Evolutionary conservation across 2,888 invertebrate species (phyloP), one percentile per base, ranked within the genome.

Genomic region (Hyalella azteca): DNA sequence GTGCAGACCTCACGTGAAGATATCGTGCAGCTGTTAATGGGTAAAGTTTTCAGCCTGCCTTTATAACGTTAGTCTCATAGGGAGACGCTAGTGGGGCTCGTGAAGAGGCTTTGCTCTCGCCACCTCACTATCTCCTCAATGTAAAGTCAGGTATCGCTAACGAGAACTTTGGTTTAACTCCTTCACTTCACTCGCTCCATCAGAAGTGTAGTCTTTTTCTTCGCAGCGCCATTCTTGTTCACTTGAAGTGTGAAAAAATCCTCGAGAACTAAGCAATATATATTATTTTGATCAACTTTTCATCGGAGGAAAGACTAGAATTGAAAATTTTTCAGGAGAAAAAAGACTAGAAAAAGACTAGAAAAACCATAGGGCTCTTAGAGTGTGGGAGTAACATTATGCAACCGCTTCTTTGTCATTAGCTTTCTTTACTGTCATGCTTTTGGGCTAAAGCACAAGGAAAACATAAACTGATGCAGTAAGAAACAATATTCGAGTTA

Each of bases 231-330:
- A 54, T n/a, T 54, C 54, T 54, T 26, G 54, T 54, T 54, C 54
- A 54, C 29, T 54, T 54, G 54, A 29, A 29, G 29, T 26, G 54
- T 54, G 54, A 54, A 29, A 54, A 26, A 54, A 54, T 54, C 22
- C 54, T 54, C 54, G 54, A 29, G 11, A 54, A 22, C 54, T 54
- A 54, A 26, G 26, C 54, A 22, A 54, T 22, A 54, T 54, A 22
- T n/a, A n/a, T n/a, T n/a, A n/a, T 54, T 54, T 54, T 54, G 29
- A 54, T 54, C 54, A 54, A 54, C 29, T 54, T 54, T 29, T 54
- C 54, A n/a, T n/a, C 7, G 2, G 4, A 54, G 54, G 29, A 54
- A 54, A 54, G 54, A n/a, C 2, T 7, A 15, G 50, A 19, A 54
- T 26, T 7, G 54, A 19, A 54, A n/a, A n/a, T n/a, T n/a, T n/a